Conservation (phyloP, 2,888 invertebrate species). For the Chrysolina oricalcia region DNA sequence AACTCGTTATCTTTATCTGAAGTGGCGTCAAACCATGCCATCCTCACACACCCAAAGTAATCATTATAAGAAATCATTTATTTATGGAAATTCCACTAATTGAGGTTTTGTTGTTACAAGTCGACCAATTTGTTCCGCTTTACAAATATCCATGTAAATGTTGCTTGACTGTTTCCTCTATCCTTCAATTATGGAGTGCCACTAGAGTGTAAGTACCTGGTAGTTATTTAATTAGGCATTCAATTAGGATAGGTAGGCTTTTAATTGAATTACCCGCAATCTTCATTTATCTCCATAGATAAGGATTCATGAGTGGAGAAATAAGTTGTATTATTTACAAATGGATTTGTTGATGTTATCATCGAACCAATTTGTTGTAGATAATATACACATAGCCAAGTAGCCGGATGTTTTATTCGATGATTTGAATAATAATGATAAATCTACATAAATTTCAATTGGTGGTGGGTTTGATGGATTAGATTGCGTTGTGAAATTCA, state of each 20-base stretch:
- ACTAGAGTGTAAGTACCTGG: slow-evolving; percentile 55
- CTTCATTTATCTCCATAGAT: slow-evolving; percentile 49
- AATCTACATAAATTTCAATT: neutral
- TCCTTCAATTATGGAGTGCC: slow-evolving; percentile 56
- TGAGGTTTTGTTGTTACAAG: slow-evolving; percentile 60
- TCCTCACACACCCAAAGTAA: slow-evolving; percentile 59
- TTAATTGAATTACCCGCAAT: slow-evolving; percentile 51
- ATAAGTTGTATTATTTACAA: slow-evolving; percentile 37
- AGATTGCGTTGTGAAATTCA: no score
- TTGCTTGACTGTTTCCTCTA: slow-evolving; percentile 55
- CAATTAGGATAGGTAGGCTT: slow-evolving; percentile 47
- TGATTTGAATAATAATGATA: slow-evolving; percentile 16
- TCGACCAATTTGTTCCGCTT: slow-evolving; percentile 63
- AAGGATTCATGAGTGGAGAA: slow-evolving; percentile 46
- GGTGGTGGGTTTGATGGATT: no score
- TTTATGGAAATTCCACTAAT: slow-evolving; percentile 61
- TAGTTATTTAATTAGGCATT: slow-evolving; percentile 57
- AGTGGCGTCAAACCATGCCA: slow-evolving; percentile 57
- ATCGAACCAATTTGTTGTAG: slow-evolving; percentile 38
- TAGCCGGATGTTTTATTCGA: slow-evolving; percentile 2
- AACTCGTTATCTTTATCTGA: slow-evolving; percentile 55
- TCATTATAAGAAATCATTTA: slow-evolving; percentile 61
- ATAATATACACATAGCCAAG: slow-evolving; percentile 35
- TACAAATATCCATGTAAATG: slow-evolving; percentile 60
- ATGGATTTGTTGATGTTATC: slow-evolving; percentile 37